phyloP scores from a whole-genome alignment of 2,797 vertebrate genomes.

The Rhyacichthys aspro region DNA sequence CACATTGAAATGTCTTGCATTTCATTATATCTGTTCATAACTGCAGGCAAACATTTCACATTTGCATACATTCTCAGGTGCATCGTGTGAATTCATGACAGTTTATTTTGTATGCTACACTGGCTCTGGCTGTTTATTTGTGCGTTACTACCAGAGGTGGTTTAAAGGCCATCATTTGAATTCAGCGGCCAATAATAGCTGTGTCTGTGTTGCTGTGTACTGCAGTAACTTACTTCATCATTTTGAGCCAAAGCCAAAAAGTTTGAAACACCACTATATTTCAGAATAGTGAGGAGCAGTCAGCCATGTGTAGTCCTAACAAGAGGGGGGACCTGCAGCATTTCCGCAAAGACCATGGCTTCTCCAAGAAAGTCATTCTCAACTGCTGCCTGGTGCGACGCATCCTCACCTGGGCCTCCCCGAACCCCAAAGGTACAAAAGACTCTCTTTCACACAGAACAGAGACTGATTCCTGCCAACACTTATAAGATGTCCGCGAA shows the following conservation, averaged over 20 bases:
- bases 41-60: constrained; percentile 25
- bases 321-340: constrained; percentile 81
- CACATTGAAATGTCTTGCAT: constrained; percentile 54
- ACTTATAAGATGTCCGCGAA: no score
- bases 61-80: constrained; percentile 33
- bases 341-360: constrained; percentile 76
- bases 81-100: constrained; percentile 16
- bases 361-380: constrained; percentile 83
- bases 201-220: background rate
- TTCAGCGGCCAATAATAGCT: constrained; percentile 13
- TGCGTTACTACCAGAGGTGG: constrained; percentile 17
- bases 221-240: background rate
- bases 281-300: constrained; percentile 41
- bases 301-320: constrained; percentile 74
- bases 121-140: constrained; percentile 19
- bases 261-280: constrained; percentile 41
- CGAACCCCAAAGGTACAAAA: constrained; percentile 81
- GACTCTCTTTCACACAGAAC: background rate
- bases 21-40: constrained; percentile 41
- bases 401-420: constrained; percentile 83
- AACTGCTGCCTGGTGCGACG: constrained; percentile 86
- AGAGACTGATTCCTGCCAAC: no score
- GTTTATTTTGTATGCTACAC: constrained; percentile 16
- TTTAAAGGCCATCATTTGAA: constrained; percentile 22
- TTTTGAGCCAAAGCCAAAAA: background rate